phyloP scores from a whole-genome alignment of 1,140 invertebrate genomes.

The Papilio aristodemus region DNA sequence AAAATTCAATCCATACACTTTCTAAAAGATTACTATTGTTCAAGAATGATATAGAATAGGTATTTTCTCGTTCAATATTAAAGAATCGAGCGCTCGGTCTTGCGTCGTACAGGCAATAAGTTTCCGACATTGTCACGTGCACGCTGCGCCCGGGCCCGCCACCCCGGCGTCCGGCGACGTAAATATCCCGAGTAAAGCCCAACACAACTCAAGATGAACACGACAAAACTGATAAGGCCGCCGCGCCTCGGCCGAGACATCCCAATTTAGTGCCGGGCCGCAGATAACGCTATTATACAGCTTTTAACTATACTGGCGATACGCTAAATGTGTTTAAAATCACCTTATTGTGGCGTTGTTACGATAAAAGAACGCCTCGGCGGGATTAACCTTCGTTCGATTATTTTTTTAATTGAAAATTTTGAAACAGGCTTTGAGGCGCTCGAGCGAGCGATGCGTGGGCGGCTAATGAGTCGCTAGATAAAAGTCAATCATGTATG shows the following conservation, averaged over 20 bases:
- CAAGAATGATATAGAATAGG: neutral
- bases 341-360: conserved; percentile 67
- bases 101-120: conserved; percentile 60
- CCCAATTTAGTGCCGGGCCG: conserved; percentile 77
- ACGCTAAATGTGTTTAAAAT: conserved; percentile 78
- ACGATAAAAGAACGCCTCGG: conserved; percentile 55
- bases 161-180: conserved; percentile 65
- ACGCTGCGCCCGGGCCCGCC: too few species aligned
- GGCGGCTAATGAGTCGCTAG: conserved; percentile 25
- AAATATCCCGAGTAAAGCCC: conserved; percentile 77
- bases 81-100: conserved; percentile 47
- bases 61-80: conserved; percentile 48
- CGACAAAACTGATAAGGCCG: conserved; percentile 77
- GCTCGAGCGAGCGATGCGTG: conserved; percentile 33
- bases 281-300: conserved; percentile 79
- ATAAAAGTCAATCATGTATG: conserved; percentile 28
- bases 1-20: neutral
- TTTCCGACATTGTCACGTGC: conserved; percentile 73
- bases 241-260: conserved; percentile 72
- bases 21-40: neutral
- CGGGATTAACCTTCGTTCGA: conserved; percentile 36
- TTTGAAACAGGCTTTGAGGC: conserved; percentile 34
- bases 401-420: conserved; percentile 47
- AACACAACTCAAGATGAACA: conserved; percentile 80
- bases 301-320: conserved; percentile 79